These are phyloP conservation scores for Eulemur macaco DNA, from an alignment of 2,113 vertebrate genomes.

Conservation along the genomic window DNA sequence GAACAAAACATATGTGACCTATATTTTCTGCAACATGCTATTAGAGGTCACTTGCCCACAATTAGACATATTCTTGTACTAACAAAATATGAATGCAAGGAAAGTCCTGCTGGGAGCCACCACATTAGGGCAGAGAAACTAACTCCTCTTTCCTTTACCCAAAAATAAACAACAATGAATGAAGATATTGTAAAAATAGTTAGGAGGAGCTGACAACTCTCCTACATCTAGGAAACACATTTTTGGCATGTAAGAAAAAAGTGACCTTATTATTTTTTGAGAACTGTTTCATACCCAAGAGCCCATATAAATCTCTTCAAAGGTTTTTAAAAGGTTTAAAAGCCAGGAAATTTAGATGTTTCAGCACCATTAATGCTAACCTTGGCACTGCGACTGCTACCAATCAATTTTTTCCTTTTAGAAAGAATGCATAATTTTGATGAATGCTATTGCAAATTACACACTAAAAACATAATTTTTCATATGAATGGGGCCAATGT, in stretches of 20 bases:
- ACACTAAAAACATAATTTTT: slow-evolving; percentile 73
- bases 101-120: neutral
- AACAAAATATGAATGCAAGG: neutral
- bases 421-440: slow-evolving; percentile 74
- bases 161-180: slow-evolving; percentile 37
- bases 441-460: slow-evolving; percentile 71
- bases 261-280: slow-evolving; percentile 64
- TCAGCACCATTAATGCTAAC: slow-evolving; percentile 76
- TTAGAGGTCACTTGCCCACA: neutral
- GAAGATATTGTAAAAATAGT: neutral
- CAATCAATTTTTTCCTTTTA: slow-evolving; percentile 71
- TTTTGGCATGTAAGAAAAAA: slow-evolving; percentile 43
- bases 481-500: slow-evolving; percentile 68
- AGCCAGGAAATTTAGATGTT: slow-evolving; percentile 71
- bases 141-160: neutral
- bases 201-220: neutral
- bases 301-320: slow-evolving; percentile 69
- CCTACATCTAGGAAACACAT: slow-evolving; percentile 26
- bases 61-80: neutral
- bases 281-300: slow-evolving; percentile 65
- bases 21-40: neutral
- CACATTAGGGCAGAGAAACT: neutral
- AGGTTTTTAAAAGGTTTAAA: slow-evolving; percentile 65
- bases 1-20: neutral
- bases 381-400: slow-evolving; percentile 71